Base-by-base conservation (phyloP, 1,140 invertebrate species). In the Lordiphosa stackelbergi region DNA sequence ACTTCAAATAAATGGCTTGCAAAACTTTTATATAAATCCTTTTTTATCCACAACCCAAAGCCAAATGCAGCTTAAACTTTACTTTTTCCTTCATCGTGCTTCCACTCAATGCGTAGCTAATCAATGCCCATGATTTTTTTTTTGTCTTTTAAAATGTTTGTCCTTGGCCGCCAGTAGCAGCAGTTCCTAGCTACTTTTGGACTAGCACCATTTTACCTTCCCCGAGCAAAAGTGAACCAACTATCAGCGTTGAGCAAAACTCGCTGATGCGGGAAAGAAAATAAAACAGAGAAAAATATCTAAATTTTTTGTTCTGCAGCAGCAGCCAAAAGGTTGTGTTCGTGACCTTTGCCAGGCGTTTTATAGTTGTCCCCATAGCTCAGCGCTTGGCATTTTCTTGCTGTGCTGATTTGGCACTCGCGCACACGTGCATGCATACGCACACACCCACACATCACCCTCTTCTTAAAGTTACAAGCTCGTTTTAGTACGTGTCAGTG, bases 211-310 rank as follows among this genome's bases (percentile, higher is more conserved):
- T 36, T 46, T 35, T 40, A 51, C 64, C 53, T 61, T 61, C 66
- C 37, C 16, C 48, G 35, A 11, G 16, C 19, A 37, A 11, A 40
- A 38, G 49, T 53, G 22, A 41, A 46, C 51, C 74, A 75, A 68
- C 71, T 79, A 79, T 79, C 74, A 81, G 77, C 58, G 72, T 69
- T 83, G 72, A 83, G 69, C 69, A 52, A 83, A 83, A 83, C 73
- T 81, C 72, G 77, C 77, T 81, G 77, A 81, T 77, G 77, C 72
- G 66, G 58, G 60, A 52, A 53, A 22, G 42, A 53, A 42, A 59
- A 53, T 48, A 53, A 53, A 37, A 47, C 45, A 57, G 55, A 46
- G 47, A 47, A 77, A 75, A 77, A 75, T 75, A 31, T 31, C 5
- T 31, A 66, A 31, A 74, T 71, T 81, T 73, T 59, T 66, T 34